A percentile compares a stretch with the other conserved stretches of the same genome.
These are phyloP conservation scores for Villa cingulata DNA, from an alignment of 2,888 invertebrate species.

Conservation along the genomic window DNA sequence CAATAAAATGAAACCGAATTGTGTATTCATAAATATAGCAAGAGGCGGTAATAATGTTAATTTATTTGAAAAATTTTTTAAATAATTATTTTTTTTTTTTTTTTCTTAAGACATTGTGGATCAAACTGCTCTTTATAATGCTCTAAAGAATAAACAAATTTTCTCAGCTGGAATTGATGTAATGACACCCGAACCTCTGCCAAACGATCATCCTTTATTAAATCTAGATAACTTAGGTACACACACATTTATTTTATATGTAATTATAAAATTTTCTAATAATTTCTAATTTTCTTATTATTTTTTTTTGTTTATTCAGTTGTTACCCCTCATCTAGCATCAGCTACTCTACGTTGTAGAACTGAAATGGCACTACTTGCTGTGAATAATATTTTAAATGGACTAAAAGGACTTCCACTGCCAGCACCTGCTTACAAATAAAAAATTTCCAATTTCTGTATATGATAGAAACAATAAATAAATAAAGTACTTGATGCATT, in stretches of 20 bases:
- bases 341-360: constrained; percentile 64
- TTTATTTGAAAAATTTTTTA: background rate
- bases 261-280: background rate
- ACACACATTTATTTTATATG: background rate
- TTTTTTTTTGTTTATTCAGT: constrained; percentile 37
- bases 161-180: constrained; percentile 88
- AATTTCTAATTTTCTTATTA: background rate
- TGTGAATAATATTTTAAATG: constrained; percentile 66
- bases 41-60: constrained; percentile 39
- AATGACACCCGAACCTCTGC: constrained; percentile 80
- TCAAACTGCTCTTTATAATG: constrained; percentile 65
- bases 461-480: background rate
- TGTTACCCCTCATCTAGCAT: constrained; percentile 76
- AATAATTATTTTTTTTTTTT: constrained; percentile 1
- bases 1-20: constrained; percentile 55
- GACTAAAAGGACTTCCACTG: constrained; percentile 31
- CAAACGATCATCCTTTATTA: constrained; percentile 61
- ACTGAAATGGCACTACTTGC: constrained; percentile 66
- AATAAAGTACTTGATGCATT: too few relatives aligned
- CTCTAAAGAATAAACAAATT: constrained; percentile 58
- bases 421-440: constrained; percentile 29
- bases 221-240: constrained; percentile 68
- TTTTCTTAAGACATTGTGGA: constrained; percentile 48
- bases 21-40: constrained; percentile 59
- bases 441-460: background rate